Percentiles rank a stretch among this genome's conserved stretches.
Conservation (phyloP, 1,140 invertebrate genomes). For the Papilio dardanus region DNA sequence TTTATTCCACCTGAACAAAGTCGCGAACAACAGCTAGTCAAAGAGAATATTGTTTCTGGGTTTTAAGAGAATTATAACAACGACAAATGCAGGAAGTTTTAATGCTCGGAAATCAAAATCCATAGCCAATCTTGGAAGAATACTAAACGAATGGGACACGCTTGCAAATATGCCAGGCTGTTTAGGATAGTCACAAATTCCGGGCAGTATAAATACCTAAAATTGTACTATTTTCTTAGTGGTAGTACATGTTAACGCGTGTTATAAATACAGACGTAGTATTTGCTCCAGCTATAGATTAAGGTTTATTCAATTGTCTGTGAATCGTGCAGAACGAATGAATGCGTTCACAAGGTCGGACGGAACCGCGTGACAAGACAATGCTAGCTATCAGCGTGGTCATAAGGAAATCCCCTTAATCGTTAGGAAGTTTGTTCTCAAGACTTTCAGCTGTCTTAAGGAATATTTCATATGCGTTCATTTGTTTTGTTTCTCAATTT, state of each 20-base stretch:
- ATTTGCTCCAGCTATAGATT: constrained; percentile 7
- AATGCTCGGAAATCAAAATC: too few relatives aligned
- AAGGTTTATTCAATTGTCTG: constrained; percentile 34
- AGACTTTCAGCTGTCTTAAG: background rate
- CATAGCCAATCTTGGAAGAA: too few relatives aligned
- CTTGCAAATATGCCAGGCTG: too few relatives aligned
- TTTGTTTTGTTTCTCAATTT: too few relatives aligned
- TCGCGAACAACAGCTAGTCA: too few relatives aligned
- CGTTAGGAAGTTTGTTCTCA: constrained; percentile 10
- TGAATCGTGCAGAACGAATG: constrained; percentile 4
- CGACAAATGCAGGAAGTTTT: too few relatives aligned
- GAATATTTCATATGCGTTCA: background rate
- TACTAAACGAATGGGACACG: too few relatives aligned
- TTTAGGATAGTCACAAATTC: too few relatives aligned
- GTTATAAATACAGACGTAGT: background rate
- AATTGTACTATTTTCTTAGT: background rate
- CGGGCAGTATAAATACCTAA: too few relatives aligned
- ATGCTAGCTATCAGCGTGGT: constrained; percentile 9
- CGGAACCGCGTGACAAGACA: constrained; percentile 35
- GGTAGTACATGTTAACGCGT: background rate
- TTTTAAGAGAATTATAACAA: too few relatives aligned
- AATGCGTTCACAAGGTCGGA: background rate
- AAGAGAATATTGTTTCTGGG: too few relatives aligned
- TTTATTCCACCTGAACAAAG: too few relatives aligned
- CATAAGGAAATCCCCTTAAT: constrained; percentile 28